phyloP scores from a whole-genome alignment of 2,797 vertebrate species.

The Melanotaenia nigrans region DNA sequence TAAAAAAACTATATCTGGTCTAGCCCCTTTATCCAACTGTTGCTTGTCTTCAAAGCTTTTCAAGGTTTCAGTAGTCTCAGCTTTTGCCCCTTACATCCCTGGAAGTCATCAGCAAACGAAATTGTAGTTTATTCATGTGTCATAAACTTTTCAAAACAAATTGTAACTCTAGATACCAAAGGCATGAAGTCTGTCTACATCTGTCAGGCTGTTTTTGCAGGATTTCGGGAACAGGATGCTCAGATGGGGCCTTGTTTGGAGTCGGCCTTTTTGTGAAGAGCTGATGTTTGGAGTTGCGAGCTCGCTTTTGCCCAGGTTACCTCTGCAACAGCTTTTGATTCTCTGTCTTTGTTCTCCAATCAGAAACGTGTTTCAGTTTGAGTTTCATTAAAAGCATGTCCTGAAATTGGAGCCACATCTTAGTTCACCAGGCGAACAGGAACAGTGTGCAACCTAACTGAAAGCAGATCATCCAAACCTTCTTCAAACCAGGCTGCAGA shows the following conservation, averaged over 20 bases:
- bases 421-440: slow-evolving; percentile 70
- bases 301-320: slow-evolving; percentile 62
- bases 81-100: slow-evolving; percentile 51
- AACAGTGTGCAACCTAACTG: slow-evolving; percentile 76
- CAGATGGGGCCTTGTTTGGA: slow-evolving; percentile 72
- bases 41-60: slow-evolving; percentile 68
- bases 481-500: slow-evolving; percentile 40
- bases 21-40: slow-evolving; percentile 41
- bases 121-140: slow-evolving; percentile 71
- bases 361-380: slow-evolving; percentile 80
- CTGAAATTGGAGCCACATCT: slow-evolving; percentile 76
- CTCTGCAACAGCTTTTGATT: slow-evolving; percentile 68
- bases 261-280: slow-evolving; percentile 48
- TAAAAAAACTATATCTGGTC: slow-evolving; percentile 6
- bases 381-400: slow-evolving; percentile 84
- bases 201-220: slow-evolving; percentile 56
- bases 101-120: slow-evolving; percentile 67
- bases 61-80: slow-evolving; percentile 63
- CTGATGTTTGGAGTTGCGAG: slow-evolving; percentile 67
- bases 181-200: slow-evolving; percentile 43
- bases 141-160: slow-evolving; percentile 79
- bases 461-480: slow-evolving; percentile 76
- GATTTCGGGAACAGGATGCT: slow-evolving; percentile 60
- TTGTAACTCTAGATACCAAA: slow-evolving; percentile 70
- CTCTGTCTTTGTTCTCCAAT: slow-evolving; percentile 78